phyloP scores from a whole-genome alignment of 35 echinoderm and acorn worm genomes.

The Amphiura filiformis region DNA sequence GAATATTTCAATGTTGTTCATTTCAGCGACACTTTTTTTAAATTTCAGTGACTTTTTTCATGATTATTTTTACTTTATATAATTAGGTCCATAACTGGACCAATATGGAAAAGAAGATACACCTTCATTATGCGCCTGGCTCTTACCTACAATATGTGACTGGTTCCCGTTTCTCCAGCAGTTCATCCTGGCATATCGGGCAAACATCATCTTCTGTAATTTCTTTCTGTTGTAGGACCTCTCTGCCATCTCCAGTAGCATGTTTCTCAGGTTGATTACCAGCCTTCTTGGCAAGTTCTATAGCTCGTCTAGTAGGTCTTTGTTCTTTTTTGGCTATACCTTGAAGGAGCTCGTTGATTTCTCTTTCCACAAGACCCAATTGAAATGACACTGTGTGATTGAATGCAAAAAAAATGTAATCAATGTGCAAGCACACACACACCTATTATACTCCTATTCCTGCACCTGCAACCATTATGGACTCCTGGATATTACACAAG shows the following conservation, averaged over 20 bases:
- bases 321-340: constrained; percentile 54
- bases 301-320: constrained; percentile 14
- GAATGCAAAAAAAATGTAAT: neutral
- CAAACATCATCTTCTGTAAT: constrained; percentile 93
- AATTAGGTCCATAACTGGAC: no score
- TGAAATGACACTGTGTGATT: constrained; percentile 73
- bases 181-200: constrained; percentile 96
- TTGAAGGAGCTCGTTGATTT: constrained; percentile 88
- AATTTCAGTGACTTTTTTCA: no score
- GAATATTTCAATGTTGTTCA: no score
- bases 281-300: constrained; percentile 5
- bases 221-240: constrained; percentile 66
- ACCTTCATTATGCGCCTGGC: no score
- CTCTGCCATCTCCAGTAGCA: constrained; percentile 34
- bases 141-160: constrained; percentile 94
- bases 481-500: no score
- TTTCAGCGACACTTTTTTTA: no score
- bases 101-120: no score
- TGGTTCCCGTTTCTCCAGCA: constrained; percentile 74
- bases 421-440: neutral
- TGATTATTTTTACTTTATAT: no score
- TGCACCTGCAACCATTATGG: no score
- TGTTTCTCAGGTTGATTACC: neutral
- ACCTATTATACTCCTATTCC: no score
- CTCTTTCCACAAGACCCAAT: constrained; percentile 81